Conservation (phyloP, 2,797 vertebrate genomes). For the Pteronotus mesoamericanus region DNA sequence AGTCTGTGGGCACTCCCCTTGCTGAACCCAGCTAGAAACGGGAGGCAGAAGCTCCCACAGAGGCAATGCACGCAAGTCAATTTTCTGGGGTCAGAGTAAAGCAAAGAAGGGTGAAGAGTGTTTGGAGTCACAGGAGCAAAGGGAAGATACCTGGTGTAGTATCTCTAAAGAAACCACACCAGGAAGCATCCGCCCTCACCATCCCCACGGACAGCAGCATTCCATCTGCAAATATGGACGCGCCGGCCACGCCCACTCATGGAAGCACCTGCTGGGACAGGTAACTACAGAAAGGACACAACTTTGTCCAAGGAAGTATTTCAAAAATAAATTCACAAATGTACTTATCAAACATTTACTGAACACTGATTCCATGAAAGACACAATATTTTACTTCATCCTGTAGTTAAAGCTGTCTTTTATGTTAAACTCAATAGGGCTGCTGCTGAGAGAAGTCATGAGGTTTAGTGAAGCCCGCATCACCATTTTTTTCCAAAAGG, state of each 20-base stretch:
- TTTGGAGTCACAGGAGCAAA: neutral
- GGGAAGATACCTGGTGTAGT: neutral
- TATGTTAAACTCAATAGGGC: neutral
- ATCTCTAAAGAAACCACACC: neutral
- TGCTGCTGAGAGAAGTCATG: neutral
- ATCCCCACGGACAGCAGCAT: neutral
- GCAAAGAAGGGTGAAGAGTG: neutral
- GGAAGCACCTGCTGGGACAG: neutral
- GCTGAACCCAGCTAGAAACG: neutral
- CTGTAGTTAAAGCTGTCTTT: neutral
- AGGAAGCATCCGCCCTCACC: neutral
- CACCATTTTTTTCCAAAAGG: constrained; percentile 23
- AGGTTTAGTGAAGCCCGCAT: neutral
- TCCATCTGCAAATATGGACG: neutral
- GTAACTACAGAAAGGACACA: neutral
- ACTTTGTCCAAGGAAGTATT: neutral
- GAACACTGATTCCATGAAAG: neutral
- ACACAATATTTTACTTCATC: neutral
- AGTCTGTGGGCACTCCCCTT: neutral
- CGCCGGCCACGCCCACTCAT: fast-evolving
- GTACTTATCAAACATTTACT: neutral
- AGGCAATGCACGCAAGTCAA: neutral
- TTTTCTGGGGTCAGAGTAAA: neutral
- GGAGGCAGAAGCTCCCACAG: neutral
- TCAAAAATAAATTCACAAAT: neutral